Evolutionary conservation across 1,140 invertebrate species (phyloP), one percentile per base, ranked within the genome.

Genomic region (Batillaria attramentaria): DNA sequence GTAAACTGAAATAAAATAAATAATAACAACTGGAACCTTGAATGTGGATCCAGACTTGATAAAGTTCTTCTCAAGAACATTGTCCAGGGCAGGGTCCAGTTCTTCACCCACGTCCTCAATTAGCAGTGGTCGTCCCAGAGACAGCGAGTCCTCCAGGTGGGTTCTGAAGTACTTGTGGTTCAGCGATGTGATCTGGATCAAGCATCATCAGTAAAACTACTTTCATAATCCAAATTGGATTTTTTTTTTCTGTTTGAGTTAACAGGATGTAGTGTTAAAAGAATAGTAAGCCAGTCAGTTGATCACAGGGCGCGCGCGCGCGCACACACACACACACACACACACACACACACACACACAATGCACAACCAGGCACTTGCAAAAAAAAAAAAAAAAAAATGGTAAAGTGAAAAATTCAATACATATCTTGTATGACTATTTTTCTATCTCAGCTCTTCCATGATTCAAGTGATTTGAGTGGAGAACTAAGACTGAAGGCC

Each of bases 101-200:
- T 99, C 97, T 83, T 98, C 96, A 33, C 95, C 95, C 2, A 99
- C 95, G 89, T 99, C 97, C 93, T 99, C 97, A 84, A 99, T 98
- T 0, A 99, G 89, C 54, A 99, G 89, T 5, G 98, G 97, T 84
- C 96, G 93, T n/a, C 97, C 97, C 79, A 97, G 92, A 3, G 97
- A 98, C n/a, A 99, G 91, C 85, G 95, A 95, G 86, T 99, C 97
- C 92, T 99, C 97, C 41, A 99, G 92, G 91, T 99, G 97, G 20
- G 95, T 96, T 83, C 97, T 93, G 86, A 99, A 99, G 90, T 99
- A 99, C 90, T 99, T 99, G 89, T 99, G 97, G 92, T 99, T 98
- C 60, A 99, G 90, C 0, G 96, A 97, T 0, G 97, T 98, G 13
- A 98, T 95, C 93, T 94, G 83, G 20, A 86, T 76, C 37, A 54